A percentile compares a stretch with the other conserved stretches of the same genome.
phyloP scores from a whole-genome alignment of 92 coral and sea anemone species.

The Bergia puertoricense region DNA sequence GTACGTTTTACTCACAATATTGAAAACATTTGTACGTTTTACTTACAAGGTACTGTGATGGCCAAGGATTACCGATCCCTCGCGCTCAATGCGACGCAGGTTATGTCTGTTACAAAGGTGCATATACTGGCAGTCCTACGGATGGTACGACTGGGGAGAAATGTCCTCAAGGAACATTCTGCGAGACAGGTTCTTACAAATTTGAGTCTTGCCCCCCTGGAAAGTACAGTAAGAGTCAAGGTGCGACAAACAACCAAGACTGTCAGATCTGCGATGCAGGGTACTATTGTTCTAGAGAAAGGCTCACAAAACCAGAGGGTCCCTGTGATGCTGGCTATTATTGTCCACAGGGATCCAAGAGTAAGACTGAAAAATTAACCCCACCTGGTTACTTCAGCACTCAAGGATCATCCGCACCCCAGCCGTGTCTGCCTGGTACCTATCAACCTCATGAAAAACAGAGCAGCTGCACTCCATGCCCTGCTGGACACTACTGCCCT shows the following conservation, averaged over 20 bases:
- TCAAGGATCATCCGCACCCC: conserved; percentile 84
- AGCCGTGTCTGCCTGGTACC: conserved; percentile 93
- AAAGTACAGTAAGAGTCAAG: conserved; percentile 91
- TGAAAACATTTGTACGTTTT: not conserved
- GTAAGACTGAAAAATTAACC: conserved; percentile 78
- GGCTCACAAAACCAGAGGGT: conserved; percentile 88
- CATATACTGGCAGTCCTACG: conserved; percentile 93
- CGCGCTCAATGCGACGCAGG: conserved; percentile 97
- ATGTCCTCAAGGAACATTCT: conserved; percentile 94
- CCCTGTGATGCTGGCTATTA: conserved; percentile 92
- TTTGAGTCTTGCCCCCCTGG: conserved; percentile 91
- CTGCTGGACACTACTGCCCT: conserved; percentile 81
- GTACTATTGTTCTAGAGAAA: conserved; percentile 79
- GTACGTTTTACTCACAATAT: not conserved
- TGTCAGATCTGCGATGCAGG: conserved; percentile 93
- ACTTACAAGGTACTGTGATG: conserved; percentile 88
- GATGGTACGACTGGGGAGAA: conserved; percentile 93
- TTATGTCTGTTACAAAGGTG: conserved; percentile 87
- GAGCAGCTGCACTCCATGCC: conserved; percentile 79
- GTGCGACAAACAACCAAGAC: conserved; percentile 96
- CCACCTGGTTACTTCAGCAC: conserved; percentile 88
- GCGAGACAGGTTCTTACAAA: conserved; percentile 86
- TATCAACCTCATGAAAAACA: conserved; percentile 83
- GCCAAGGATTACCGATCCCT: conserved; percentile 92
- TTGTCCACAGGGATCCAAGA: conserved; percentile 83